Base-by-base conservation (phyloP, 2,113 vertebrate species). In the Stomatorhinus ivindoensis region DNA sequence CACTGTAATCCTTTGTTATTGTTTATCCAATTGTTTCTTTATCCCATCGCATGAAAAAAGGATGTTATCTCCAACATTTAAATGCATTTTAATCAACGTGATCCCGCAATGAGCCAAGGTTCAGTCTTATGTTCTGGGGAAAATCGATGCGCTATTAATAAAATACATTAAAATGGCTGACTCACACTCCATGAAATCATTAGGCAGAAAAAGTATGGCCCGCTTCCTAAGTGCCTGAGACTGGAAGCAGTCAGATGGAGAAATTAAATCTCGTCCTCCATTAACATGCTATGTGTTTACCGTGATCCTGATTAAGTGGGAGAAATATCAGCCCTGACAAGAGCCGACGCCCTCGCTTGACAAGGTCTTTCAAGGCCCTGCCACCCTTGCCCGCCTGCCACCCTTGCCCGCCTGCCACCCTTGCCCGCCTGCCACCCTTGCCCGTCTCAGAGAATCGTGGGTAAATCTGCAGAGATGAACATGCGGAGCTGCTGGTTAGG, bases 71-170 rank as follows among this genome's bases (percentile, higher is more conserved):
- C 31, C 15, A 87, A 65, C 39, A 61, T 87, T 87, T 61, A 87
- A 87, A 61, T 87, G 55, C 55, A 87, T 42, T 87, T 87, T 87
- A 88, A 73, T 88, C 39, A 88, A 44, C 35, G n/a, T 7, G 39
- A 69, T 88, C 58, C 44, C 31, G 3, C 53, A 48, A 88, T 15
- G 42, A 88, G 58, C n/a, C 10, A 53, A 24, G 61, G 17, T 88
- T 47, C 4, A 6, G 44, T 69, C 31, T 88, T 73, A 73, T 73
- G 87, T 88, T 48, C 55, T 61, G 15, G 21, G 87, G 51, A 61
- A 87, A 88, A 87, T 88, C 87, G 11, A 88, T 88, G 58, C 42
- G 5, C 61, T 88, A 48, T 88, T 88, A 88, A 88, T 73, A 73
- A 58, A 88, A 88, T 88, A n/a, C 58, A 88, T 73, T 88, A 88